Percentiles rank a stretch among this genome's conserved stretches.
These are phyloP conservation scores for Brachyptera risi DNA, from an alignment of 2,888 invertebrate genomes.

Conservation along the genomic window DNA sequence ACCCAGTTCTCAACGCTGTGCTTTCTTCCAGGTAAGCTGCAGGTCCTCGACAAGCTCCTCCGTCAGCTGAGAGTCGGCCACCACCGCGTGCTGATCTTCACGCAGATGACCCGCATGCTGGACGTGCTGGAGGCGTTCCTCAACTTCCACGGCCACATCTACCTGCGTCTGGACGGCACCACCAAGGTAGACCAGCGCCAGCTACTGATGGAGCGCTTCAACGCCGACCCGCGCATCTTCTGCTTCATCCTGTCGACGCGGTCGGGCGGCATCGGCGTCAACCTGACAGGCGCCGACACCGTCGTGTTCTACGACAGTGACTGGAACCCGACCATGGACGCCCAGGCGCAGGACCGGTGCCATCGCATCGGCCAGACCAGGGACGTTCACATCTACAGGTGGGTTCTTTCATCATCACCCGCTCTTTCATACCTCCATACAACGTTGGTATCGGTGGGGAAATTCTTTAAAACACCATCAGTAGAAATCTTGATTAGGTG, in stretches of 20 bases:
- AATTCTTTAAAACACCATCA: no score
- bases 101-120: slow-evolving; percentile 99
- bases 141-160: slow-evolving; percentile 94
- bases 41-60: slow-evolving; percentile 78
- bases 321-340: slow-evolving; percentile 99
- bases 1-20: no score
- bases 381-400: slow-evolving; percentile 95
- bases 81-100: slow-evolving; percentile 95
- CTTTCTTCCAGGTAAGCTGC: slow-evolving; percentile 67
- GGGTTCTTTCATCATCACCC: no score
- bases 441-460: no score
- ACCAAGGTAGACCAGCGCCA: slow-evolving; percentile 94
- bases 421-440: no score
- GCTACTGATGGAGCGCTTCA: slow-evolving; percentile 95
- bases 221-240: slow-evolving; percentile 91
- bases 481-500: no score
- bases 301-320: slow-evolving; percentile 99
- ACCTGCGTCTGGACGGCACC: slow-evolving; percentile 92
- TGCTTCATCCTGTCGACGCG: slow-evolving; percentile 97
- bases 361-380: slow-evolving; percentile 99
- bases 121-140: slow-evolving; percentile 97
- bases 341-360: slow-evolving; percentile 92
- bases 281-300: slow-evolving; percentile 97
- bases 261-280: slow-evolving; percentile 96
- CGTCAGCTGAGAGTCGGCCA: slow-evolving; percentile 74